phyloP scores from a whole-genome alignment of 2,797 vertebrate genomes.

The Scleropages formosus region DNA sequence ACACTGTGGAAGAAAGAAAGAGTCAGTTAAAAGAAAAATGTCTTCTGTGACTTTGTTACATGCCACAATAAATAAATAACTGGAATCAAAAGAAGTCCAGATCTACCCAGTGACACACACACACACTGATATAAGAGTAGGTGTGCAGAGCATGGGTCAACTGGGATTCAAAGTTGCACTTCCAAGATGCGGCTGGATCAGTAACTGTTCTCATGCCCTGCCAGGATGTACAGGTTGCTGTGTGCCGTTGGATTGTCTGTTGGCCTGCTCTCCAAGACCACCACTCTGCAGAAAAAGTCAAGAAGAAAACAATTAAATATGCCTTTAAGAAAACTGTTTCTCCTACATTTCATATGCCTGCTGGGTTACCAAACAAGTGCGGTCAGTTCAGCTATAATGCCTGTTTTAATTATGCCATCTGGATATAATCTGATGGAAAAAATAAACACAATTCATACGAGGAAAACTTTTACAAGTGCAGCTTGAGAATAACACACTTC shows the following conservation, averaged over 20 bases:
- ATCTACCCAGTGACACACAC: slow-evolving; percentile 21
- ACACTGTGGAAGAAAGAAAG: slow-evolving; percentile 49
- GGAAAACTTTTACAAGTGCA: no score
- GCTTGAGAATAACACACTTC: no score
- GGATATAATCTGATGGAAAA: no score
- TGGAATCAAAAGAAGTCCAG: slow-evolving; percentile 39
- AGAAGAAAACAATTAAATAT: slow-evolving; percentile 7
- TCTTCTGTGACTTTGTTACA: slow-evolving; percentile 59
- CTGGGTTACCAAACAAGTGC: no score
- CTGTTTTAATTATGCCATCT: no score
- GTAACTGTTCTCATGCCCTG: slow-evolving; percentile 86
- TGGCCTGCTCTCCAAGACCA: slow-evolving; percentile 80
- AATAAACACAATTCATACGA: no score
- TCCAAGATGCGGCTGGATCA: slow-evolving; percentile 50
- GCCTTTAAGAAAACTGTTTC: no score
- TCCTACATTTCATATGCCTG: no score
- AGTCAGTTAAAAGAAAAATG: slow-evolving; percentile 46
- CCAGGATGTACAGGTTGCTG: slow-evolving; percentile 82
- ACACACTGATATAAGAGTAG: neutral
- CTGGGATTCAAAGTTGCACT: neutral
- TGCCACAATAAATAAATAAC: slow-evolving; percentile 84
- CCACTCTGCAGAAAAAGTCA: slow-evolving; percentile 64
- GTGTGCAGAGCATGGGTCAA: neutral
- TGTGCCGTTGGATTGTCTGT: slow-evolving; percentile 82
- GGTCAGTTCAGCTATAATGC: no score